These are phyloP conservation scores for Enteromius thamalakanensis DNA, from an alignment of 2,797 vertebrate genomes.

Conservation along the genomic window DNA sequence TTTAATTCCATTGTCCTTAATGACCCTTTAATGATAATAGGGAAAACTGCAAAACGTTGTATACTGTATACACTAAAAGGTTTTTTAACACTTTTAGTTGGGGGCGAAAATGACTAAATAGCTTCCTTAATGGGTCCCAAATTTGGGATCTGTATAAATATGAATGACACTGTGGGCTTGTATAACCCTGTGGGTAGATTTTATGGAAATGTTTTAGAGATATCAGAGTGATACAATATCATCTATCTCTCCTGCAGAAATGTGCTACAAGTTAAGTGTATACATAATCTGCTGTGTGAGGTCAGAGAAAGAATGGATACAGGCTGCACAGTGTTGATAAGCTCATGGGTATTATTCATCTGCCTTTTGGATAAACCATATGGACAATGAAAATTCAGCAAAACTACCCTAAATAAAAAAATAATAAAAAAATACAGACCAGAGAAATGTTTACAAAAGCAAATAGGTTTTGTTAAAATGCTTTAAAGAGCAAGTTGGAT, in stretches of 20 bases:
- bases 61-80: background rate
- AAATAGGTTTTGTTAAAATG: conserved; percentile 3
- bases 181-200: conserved; percentile 15
- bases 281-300: conserved; percentile 8
- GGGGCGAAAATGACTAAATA: conserved; percentile 8
- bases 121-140: background rate
- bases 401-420: conserved; percentile 3
- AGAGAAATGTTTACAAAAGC: background rate
- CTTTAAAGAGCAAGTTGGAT: background rate
- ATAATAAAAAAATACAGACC: background rate
- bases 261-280: background rate
- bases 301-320: conserved; percentile 13
- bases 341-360: conserved; percentile 4
- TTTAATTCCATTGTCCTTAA: conserved; percentile 2
- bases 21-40: conserved; percentile 3
- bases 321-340: conserved; percentile 25
- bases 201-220: background rate
- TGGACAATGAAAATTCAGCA: conserved; percentile 30
- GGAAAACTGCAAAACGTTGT: background rate
- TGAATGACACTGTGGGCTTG: background rate
- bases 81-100: background rate
- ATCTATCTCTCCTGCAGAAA: background rate
- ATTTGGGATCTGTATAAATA: conserved; percentile 17
- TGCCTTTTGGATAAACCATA: conserved; percentile 13
- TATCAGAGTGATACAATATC: background rate